These are phyloP conservation scores for Phataginus tetradactyla DNA, from an alignment of 2,797 vertebrate species.

Conservation along the genomic window DNA sequence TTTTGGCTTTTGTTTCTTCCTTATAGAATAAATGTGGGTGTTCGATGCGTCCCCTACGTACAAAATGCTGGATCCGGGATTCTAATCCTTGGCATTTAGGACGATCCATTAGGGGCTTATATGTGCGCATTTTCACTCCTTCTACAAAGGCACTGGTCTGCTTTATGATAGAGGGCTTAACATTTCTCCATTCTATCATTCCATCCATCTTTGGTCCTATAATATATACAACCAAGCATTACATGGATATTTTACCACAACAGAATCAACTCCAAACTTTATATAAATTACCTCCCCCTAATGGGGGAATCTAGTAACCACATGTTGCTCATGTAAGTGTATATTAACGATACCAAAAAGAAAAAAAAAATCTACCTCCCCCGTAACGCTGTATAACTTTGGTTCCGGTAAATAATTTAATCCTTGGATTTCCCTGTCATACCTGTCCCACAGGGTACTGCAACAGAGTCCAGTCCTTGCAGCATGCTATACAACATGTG, in stretches of 20 bases:
- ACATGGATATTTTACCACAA: neutral
- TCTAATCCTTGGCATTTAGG: conserved; percentile 94
- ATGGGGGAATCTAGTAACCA: too few relatives aligned
- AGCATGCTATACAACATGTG: conserved; percentile 92
- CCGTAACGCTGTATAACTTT: neutral
- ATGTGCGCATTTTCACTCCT: conserved; percentile 91
- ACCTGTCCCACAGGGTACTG: conserved; percentile 76
- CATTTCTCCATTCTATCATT: conserved; percentile 73
- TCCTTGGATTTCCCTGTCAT: conserved; percentile 7
- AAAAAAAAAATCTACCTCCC: neutral
- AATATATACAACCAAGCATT: neutral
- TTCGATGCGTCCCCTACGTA: conserved; percentile 90
- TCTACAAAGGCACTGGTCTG: conserved; percentile 91
- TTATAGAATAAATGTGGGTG: conserved; percentile 67
- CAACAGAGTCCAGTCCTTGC: conserved; percentile 87
- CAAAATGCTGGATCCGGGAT: conserved; percentile 93
- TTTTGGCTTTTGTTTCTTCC: conserved; percentile 77
- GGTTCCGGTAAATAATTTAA: neutral
- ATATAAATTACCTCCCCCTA: neutral
- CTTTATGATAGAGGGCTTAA: conserved; percentile 68
- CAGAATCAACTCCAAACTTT: neutral
- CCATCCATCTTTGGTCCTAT: conserved; percentile 67
- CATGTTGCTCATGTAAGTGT: too few relatives aligned
- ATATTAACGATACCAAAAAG: too few relatives aligned
- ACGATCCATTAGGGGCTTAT: conserved; percentile 92